Percentiles rank a stretch among this genome's conserved stretches.
These are phyloP conservation scores for Plagiodera versicolora DNA, from an alignment of 2,888 invertebrate species.

Conservation along the genomic window DNA sequence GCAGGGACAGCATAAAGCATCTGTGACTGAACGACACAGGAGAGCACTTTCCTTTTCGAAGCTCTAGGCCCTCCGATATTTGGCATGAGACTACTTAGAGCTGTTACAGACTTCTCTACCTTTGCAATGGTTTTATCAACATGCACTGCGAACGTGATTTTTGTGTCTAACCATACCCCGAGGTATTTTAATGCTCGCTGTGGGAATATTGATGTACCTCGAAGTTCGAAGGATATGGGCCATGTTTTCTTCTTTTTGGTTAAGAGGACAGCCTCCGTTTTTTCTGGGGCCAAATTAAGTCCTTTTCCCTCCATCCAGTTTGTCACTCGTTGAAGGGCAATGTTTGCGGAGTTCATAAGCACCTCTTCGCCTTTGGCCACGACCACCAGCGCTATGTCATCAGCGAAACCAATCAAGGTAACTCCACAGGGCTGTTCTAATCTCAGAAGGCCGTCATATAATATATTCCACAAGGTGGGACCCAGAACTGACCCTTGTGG, in stretches of 20 bases:
- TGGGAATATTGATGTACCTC: neutral
- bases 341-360: no score
- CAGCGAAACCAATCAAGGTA: conserved; percentile 14
- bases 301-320: neutral
- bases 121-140: neutral
- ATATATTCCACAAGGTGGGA: conserved; percentile 17
- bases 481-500: conserved; percentile 23
- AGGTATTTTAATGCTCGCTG: neutral
- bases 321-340: neutral
- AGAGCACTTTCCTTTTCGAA: conserved; percentile 9
- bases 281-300: neutral
- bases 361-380: neutral
- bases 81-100: conserved; percentile 7
- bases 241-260: neutral
- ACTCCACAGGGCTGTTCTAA: conserved; percentile 8
- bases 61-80: conserved; percentile 17
- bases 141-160: conserved; percentile 1
- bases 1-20: conserved; percentile 12
- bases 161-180: neutral
- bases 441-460: conserved; percentile 12
- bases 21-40: conserved; percentile 9
- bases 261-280: neutral
- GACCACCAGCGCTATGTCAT: conserved; percentile 11
- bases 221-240: neutral
- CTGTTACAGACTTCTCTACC: conserved; percentile 5